Conservation (phyloP, 2,113 vertebrate genomes). For the Ginglymostoma cirratum region DNA sequence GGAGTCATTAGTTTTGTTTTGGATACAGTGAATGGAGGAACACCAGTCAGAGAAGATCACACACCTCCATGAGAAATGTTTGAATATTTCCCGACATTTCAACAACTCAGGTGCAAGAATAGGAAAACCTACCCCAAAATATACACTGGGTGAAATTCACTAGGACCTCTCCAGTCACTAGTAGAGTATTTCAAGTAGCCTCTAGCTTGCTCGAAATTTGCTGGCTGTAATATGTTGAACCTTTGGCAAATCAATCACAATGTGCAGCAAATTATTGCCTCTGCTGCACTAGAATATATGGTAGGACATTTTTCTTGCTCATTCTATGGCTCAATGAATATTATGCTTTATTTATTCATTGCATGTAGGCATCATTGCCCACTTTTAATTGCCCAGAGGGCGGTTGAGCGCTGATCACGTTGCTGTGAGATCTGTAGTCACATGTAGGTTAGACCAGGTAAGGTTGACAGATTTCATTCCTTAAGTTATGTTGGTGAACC, state of each 20-base stretch:
- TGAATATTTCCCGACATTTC: background rate
- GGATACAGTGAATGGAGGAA: background rate
- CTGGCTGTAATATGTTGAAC: background rate
- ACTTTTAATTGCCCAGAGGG: no score
- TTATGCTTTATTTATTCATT: no score
- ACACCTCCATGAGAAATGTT: background rate
- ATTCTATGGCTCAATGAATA: background rate
- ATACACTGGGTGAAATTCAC: background rate
- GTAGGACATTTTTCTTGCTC: background rate
- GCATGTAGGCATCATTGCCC: no score
- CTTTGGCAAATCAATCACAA: background rate
- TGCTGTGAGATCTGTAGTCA: no score
- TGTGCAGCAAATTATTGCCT: background rate
- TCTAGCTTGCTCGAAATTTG: background rate
- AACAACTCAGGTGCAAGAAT: no score
- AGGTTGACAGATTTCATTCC: no score
- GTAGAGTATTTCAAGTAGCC: background rate
- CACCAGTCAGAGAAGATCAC: background rate
- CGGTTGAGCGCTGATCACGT: no score
- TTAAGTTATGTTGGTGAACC: no score
- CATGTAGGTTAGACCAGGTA: no score
- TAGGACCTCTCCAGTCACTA: background rate
- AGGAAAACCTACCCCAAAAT: background rate
- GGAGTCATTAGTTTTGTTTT: background rate
- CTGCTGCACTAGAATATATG: background rate